A percentile compares a stretch with the other conserved stretches of the same genome.
Evolutionary conservation across 2,797 vertebrate species (phyloP).

Genomic region (Lutjanus campechanus): DNA sequence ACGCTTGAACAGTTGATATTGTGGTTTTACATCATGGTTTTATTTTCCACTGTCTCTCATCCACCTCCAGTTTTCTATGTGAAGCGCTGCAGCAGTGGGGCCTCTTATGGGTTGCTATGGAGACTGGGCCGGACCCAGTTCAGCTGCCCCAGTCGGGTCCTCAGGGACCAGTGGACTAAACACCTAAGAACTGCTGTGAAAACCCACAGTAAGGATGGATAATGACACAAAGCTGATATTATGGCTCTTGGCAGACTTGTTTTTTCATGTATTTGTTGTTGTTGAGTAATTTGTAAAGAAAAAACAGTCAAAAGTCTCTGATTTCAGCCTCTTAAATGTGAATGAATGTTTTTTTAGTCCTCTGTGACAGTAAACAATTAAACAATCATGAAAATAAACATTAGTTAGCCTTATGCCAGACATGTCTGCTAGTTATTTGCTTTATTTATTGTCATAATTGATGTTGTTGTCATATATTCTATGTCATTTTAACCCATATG

Average conservation of each 20-base stretch:
- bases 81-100: slow-evolving; percentile 80
- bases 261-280: too few species aligned
- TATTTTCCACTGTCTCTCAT: slow-evolving; percentile 12
- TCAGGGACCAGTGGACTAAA: slow-evolving; percentile 86
- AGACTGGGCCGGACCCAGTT: slow-evolving; percentile 85
- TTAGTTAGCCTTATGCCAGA: too few species aligned
- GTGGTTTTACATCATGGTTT: slow-evolving; percentile 20
- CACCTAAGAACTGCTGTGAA: slow-evolving; percentile 81
- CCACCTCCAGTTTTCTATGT: slow-evolving; percentile 86
- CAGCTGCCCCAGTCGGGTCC: slow-evolving; percentile 81
- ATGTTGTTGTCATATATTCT: too few species aligned
- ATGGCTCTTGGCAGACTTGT: neutral
- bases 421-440: too few species aligned
- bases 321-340: too few species aligned
- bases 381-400: too few species aligned
- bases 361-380: too few species aligned
- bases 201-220: slow-evolving; percentile 82
- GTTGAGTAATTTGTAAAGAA: too few species aligned
- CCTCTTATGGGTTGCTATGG: slow-evolving; percentile 81
- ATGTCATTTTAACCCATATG: too few species aligned
- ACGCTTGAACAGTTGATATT: neutral
- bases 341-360: too few species aligned
- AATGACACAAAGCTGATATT: neutral
- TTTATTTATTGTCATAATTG: too few species aligned
- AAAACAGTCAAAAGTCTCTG: too few species aligned